Base-by-base conservation (phyloP, 2,888 invertebrate genomes). In the Habrosyne pyritoides region DNA sequence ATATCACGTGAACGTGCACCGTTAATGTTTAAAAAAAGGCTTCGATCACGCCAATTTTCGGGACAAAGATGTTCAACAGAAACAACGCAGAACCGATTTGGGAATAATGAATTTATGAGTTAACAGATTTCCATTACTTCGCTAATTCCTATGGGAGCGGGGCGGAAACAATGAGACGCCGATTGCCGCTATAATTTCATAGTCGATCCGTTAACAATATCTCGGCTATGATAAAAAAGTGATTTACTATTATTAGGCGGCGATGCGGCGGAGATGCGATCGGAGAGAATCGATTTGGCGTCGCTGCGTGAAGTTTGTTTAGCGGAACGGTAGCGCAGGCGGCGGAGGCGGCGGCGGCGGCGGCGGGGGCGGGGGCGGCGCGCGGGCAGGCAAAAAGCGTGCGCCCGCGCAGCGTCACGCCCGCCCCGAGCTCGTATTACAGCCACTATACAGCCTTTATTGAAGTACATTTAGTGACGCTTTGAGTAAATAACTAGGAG, bases 291-390 rank as follows among this genome's bases (percentile, higher is more conserved):
- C 87, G 89, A 91, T 92, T 91, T 84, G 68, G 79, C 76, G 77
- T 79, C 81, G 79, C 81, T 79, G 87, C 90, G 89, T 91, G 89
- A 90, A 87, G 90, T 91, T 91, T 91, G 91, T 89, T 91, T 90
- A 91, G 87, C 80, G 86, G 86, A 88, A 88, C 89, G 84, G 81
- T 81, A 83, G 86, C 82, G 66, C 67, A 66, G 66, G 62, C 53
- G 57, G 55, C 36, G 56, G 53, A 33, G 63, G 60, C 53, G 53
- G 60, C 61, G 55, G 54, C 61, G 60, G 55, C 18, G 56, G 52
- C 49, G 26, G 49, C 28, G 59, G 26, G 48, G 30, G 18, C 28
- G 53, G 46, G 49, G 48, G 59, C 56, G 58, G 54, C 52, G 53
- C 51, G 54, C n/a, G 55, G 50, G 63, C 57, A 66, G 59, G 61